Percentiles rank a stretch among this genome's conserved stretches.
These are phyloP conservation scores for Tetragnatha versicolor DNA, from an alignment of 1,140 invertebrate genomes.

Conservation along the genomic window DNA sequence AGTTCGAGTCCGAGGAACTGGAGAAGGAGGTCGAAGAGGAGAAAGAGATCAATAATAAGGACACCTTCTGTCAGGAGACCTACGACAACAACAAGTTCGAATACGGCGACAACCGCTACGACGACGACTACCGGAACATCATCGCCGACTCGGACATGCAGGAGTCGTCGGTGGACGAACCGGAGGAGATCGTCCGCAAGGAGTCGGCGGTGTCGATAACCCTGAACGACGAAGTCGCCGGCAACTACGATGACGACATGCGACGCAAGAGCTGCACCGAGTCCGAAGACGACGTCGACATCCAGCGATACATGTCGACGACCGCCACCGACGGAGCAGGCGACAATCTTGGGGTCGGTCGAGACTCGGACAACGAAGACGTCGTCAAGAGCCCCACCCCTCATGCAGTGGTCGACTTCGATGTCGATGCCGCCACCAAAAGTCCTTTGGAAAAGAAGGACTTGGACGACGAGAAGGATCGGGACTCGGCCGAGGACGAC, in stretches of 20 bases:
- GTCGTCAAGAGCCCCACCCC: conserved; percentile 52
- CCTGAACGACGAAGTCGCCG: conserved; percentile 26
- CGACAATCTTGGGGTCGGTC: conserved; percentile 4
- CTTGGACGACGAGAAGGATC: conserved; percentile 51
- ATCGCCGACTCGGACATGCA: conserved; percentile 41
- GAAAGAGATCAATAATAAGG: no score
- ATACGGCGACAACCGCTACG: no score
- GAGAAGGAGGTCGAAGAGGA: no score
- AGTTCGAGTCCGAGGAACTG: background rate
- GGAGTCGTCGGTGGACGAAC: conserved; percentile 46
- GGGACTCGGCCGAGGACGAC: conserved; percentile 49
- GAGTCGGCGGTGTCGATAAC: conserved; percentile 43
- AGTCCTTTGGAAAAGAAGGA: conserved; percentile 27
- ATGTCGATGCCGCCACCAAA: background rate
- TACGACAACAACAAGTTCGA: no score
- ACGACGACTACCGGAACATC: conserved; percentile 21
- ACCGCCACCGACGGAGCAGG: background rate
- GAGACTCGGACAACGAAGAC: conserved; percentile 48
- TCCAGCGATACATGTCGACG: conserved; percentile 38
- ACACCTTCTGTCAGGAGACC: no score
- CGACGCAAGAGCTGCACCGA: conserved; percentile 44
- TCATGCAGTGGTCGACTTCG: conserved; percentile 24
- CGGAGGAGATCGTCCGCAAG: conserved; percentile 38
- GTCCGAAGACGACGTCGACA: conserved; percentile 51
- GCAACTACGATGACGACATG: conserved; percentile 9